Evolutionary conservation across 2,797 vertebrate genomes (phyloP).

Genomic region (Sphaeramia orbicularis): DNA sequence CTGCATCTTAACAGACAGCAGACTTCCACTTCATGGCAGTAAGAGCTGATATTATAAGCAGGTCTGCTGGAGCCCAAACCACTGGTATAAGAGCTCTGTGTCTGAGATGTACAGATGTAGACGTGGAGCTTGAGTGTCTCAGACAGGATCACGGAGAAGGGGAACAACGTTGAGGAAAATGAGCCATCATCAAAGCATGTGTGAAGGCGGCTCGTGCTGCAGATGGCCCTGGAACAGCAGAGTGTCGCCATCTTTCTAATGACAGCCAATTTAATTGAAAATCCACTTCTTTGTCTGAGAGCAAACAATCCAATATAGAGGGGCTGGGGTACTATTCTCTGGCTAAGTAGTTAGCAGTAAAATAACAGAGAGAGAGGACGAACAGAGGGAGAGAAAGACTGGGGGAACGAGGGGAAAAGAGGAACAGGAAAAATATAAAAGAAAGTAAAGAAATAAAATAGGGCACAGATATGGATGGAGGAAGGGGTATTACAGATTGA

Average conservation of each 20-base stretch:
- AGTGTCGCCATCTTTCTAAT: constrained; percentile 62
- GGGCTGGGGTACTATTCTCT: constrained; percentile 42
- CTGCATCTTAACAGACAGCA: constrained; percentile 59
- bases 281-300: constrained; percentile 72
- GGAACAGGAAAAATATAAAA: constrained; percentile 43
- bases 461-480: constrained; percentile 60
- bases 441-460: constrained; percentile 63
- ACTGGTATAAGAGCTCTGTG: constrained; percentile 10
- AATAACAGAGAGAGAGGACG: constrained; percentile 45
- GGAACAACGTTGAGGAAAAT: constrained; percentile 46
- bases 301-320: constrained; percentile 67
- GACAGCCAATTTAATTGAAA: constrained; percentile 78
- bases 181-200: constrained; percentile 62
- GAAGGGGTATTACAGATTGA: constrained; percentile 68
- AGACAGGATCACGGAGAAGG: constrained; percentile 26
- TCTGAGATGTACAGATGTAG: constrained; percentile 19
- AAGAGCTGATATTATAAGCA: constrained; percentile 35
- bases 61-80: constrained; percentile 31
- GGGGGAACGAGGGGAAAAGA: constrained; percentile 5
- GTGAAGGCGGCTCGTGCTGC: constrained; percentile 40
- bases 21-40: constrained; percentile 43
- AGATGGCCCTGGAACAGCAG: constrained; percentile 48
- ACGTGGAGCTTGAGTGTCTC: constrained; percentile 35
- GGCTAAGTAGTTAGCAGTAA: constrained; percentile 55
- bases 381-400: constrained; percentile 17